These are phyloP conservation scores for Ricordea florida DNA, from an alignment of 92 coral and sea anemone species.

Conservation along the genomic window DNA sequence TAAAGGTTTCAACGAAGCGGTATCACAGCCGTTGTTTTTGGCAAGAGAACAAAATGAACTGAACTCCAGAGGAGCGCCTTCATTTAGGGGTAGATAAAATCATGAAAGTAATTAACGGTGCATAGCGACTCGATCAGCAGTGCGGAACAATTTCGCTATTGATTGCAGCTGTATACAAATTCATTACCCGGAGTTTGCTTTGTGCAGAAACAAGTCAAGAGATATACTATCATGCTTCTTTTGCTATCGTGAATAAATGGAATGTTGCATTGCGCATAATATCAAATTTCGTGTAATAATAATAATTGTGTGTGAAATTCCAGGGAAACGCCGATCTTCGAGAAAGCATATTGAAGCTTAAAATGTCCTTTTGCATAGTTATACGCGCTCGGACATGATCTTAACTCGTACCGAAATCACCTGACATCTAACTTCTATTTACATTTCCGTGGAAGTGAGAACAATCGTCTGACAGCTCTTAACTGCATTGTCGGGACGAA, in stretches of 20 bases:
- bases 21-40: too few species aligned
- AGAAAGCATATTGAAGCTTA: too few species aligned
- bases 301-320: background rate
- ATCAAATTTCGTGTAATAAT: background rate
- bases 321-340: background rate
- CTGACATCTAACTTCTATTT: too few species aligned
- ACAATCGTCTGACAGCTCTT: background rate
- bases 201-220: constrained; percentile 5
- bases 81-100: constrained; percentile 15
- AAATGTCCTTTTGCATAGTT: background rate
- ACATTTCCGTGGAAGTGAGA: too few species aligned
- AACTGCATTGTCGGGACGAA: background rate
- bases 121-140: background rate
- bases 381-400: background rate
- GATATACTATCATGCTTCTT: background rate
- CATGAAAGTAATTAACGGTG: constrained; percentile 9
- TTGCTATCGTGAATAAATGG: background rate
- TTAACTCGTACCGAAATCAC: background rate
- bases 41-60: too few species aligned
- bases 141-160: background rate
- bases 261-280: background rate
- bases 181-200: constrained; percentile 2
- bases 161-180: constrained; percentile 17
- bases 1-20: too few species aligned
- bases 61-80: too few species aligned